Evolutionary conservation across 92 coral and sea anemone genomes (phyloP), one percentile per base, ranked within the genome.

Genomic region (Bergia puertoricense): DNA sequence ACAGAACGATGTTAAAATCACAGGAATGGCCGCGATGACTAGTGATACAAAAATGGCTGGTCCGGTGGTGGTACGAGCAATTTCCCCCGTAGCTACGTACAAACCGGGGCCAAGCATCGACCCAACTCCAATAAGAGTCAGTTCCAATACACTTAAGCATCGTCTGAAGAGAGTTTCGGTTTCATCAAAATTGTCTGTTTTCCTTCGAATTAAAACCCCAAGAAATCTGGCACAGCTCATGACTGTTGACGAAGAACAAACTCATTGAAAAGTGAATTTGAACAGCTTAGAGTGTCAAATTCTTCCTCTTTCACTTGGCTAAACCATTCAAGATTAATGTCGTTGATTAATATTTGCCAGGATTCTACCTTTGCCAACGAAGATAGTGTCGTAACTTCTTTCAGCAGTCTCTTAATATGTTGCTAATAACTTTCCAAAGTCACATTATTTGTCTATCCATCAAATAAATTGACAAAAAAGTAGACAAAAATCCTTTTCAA

Each of bases 81-180:
- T 95, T 81, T 92, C 93, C 1, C 96, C 96, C 11, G 98, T 93
- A 42, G 98, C 98, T 20, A 95, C 94, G 74, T 95, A 95, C 88
- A 95, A 87, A 51, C 98, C 98, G 5, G 95, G 93, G 0, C 98
- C 98, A 2, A 95, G 90, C 98, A 95, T 95, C 44, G 98, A 95
- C 8, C 98, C 96, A 69, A 95, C 74, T 14, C 98, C 96, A n/a
- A 95, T 90, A 37, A 95, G 85, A 56, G 89, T 90, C 22, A 95
- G 86, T 46, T 95, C 98, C 80, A 95, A 45, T 7, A 88, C 88
- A 9, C 90, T 90, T 62, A 95, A 71, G 79, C 98, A 95, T 66
- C 98, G 98, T 73, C 91, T 91, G 57, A 95, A 93, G n/a, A 89
- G 80, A 4, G 98, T 91, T 37, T 95, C 98, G 51, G 89, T 92